Conservation (phyloP, 2,797 vertebrate genomes). For the Eremophila alpestris region DNA sequence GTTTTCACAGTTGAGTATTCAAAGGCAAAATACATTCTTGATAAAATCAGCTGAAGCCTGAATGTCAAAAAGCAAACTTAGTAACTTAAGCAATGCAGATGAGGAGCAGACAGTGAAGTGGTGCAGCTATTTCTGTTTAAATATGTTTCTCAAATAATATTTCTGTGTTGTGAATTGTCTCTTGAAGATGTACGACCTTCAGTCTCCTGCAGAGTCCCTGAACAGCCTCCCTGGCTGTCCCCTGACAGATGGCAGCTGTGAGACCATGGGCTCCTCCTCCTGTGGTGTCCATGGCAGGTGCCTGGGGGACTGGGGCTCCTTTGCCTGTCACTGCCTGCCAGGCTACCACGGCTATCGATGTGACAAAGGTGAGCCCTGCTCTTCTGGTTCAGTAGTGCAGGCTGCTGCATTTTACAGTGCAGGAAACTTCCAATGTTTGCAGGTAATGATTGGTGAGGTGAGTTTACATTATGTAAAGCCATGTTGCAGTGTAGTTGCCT, state of each 20-base stretch:
- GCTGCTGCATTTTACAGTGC: neutral
- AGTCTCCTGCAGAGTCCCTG: slow-evolving; percentile 83
- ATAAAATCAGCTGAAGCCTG: neutral
- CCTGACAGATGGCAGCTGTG: slow-evolving; percentile 85
- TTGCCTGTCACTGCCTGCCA: slow-evolving; percentile 85
- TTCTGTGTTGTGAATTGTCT: neutral
- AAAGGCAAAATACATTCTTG: neutral
- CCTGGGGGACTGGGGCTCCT: slow-evolving; percentile 85
- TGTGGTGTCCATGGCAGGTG: slow-evolving; percentile 84
- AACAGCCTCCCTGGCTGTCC: slow-evolving; percentile 85
- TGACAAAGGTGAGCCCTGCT: slow-evolving; percentile 77
- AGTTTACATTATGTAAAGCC: neutral
- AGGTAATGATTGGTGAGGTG: neutral
- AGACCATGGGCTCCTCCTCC: slow-evolving; percentile 83
- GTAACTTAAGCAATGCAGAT: neutral
- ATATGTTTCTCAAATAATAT: neutral
- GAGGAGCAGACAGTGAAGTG: neutral
- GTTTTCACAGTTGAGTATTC: neutral
- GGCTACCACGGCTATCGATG: slow-evolving; percentile 84
- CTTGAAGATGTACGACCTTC: slow-evolving; percentile 86
- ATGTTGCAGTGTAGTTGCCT: neutral
- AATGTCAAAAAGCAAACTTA: neutral
- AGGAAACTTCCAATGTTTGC: neutral
- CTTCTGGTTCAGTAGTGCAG: neutral
- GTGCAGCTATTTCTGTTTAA: neutral